Evolutionary conservation across 92 coral and sea anemone species (phyloP).

Genomic region (Plumapathes pennacea): DNA sequence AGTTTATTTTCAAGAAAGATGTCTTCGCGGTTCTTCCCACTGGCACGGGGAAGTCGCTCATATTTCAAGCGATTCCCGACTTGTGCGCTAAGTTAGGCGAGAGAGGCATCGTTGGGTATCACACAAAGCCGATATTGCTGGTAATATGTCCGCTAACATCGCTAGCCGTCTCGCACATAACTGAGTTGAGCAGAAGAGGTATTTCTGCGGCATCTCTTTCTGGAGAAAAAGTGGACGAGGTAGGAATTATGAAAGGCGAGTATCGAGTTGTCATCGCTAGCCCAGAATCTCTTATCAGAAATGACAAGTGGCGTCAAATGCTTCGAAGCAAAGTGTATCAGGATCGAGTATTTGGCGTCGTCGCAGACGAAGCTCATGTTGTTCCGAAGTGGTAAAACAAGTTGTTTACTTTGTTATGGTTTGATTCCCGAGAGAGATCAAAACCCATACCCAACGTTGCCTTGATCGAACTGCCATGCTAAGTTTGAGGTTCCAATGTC

Average conservation of each 20-base stretch:
- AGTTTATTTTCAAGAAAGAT: too few relatives aligned
- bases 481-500: too few relatives aligned
- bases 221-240: constrained; percentile 34
- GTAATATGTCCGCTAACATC: constrained; percentile 61
- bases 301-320: constrained; percentile 57
- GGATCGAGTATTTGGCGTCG: constrained; percentile 37
- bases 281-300: constrained; percentile 50
- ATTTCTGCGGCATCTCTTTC: constrained; percentile 25
- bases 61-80: too few relatives aligned
- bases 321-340: constrained; percentile 42
- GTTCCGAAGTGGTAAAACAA: constrained; percentile 51
- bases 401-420: too few relatives aligned
- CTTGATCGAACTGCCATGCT: too few relatives aligned
- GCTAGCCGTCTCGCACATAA: constrained; percentile 57
- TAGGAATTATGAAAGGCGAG: constrained; percentile 25
- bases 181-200: constrained; percentile 35
- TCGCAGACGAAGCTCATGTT: constrained; percentile 65
- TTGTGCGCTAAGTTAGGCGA: too few relatives aligned
- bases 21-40: too few relatives aligned
- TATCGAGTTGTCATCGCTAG: constrained; percentile 46
- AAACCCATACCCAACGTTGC: too few relatives aligned
- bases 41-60: too few relatives aligned
- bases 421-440: too few relatives aligned
- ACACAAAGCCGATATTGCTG: too few relatives aligned
- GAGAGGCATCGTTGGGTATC: too few relatives aligned